These are phyloP conservation scores for Capreolus pygargus DNA, from an alignment of 2,113 vertebrate species.

Conservation along the genomic window DNA sequence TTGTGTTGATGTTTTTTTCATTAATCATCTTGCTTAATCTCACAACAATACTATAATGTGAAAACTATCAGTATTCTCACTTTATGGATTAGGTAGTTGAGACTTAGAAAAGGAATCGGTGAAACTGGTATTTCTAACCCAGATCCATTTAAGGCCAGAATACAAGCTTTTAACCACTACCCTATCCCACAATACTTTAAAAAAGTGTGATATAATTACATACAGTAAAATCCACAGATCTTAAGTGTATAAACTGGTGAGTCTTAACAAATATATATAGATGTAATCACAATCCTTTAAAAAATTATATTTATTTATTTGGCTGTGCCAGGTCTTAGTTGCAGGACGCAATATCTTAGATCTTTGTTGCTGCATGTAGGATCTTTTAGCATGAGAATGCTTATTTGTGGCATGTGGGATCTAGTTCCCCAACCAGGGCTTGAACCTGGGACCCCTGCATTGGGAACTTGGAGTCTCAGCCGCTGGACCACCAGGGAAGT, in stretches of 20 bases:
- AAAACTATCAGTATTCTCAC: background rate
- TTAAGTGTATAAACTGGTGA: background rate
- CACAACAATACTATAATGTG: background rate
- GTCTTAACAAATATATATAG: background rate
- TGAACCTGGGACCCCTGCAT: background rate
- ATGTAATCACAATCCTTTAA: background rate
- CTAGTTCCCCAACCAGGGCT: background rate
- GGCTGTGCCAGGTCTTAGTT: background rate
- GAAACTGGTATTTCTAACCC: background rate
- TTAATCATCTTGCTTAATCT: constrained; percentile 19
- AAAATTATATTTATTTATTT: background rate
- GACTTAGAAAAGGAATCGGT: background rate
- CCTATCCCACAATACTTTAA: background rate
- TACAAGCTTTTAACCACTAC: background rate
- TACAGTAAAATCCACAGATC: background rate
- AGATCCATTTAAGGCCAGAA: background rate
- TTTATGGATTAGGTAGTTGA: background rate
- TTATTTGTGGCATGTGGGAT: background rate
- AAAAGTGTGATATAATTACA: background rate
- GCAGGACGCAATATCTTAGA: background rate
- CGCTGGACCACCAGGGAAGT: background rate
- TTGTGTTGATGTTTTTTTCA: background rate
- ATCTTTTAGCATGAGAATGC: background rate
- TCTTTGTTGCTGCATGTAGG: background rate
- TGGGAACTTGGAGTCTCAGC: background rate